Base-by-base conservation (phyloP, 2,797 vertebrate genomes). In the Phoxinus dragarum region DNA sequence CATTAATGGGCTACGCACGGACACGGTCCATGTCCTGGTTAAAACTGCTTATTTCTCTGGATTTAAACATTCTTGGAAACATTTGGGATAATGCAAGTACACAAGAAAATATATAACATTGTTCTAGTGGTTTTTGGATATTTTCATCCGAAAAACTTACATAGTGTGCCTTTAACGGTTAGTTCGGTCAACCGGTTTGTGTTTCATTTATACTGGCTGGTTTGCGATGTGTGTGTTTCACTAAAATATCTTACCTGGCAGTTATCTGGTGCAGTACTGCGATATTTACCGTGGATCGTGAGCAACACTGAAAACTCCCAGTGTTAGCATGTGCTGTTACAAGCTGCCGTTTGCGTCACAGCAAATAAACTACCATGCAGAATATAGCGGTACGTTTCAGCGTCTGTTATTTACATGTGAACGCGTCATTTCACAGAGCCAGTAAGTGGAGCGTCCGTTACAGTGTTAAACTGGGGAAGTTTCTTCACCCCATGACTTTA, bases 361-460 rank as follows among this genome's bases (percentile, higher is more conserved):
- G 34, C 8, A 71, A 83, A 80, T 49, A 54, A 72, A 73, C 52
- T 36, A 64, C 64, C 75, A 78, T 84, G 83, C 74, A 84, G 83
- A 59, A 78, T 59, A 69, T 34, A 77, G 49, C 1, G 1, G 23
- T 38, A 17, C 16, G 17, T 21, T 34, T 68, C 23, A 12, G 66
- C 38, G 27, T 38, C 40, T 40, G 47, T 47, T 80, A 80, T 85
- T 73, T 85, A 85, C 84, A 85, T 14, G 12, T 12, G 44, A 49
- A 49, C 5, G 16, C 47, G 14, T 49, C 47, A 49, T 17, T 17
- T 49, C 47, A 49, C 47, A 49, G 16, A 68, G 61, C 42, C 42
- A 6, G 38, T 16, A 31, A 3, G 10, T 16, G 27, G 40, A 73
- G 14, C 34, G 27, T 67, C 17, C 31, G 66, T 78, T 80, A 80